Base-by-base conservation (phyloP, 2,888 invertebrate species). In the Myopa tessellatipennis region DNA sequence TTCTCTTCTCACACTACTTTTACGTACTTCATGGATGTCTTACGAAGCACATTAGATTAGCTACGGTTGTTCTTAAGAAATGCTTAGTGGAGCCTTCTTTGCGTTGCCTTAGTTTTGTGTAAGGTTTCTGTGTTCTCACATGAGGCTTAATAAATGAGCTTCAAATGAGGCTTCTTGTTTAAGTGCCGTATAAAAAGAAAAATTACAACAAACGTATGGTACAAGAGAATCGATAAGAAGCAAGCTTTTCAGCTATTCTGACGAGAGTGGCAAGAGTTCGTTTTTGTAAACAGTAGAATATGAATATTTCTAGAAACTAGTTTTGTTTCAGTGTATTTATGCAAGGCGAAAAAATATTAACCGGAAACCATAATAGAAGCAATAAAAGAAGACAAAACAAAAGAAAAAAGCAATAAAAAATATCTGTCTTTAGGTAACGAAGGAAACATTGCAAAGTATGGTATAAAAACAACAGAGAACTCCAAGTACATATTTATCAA, bases 51-150 rank as follows among this genome's bases (percentile, higher is more conserved):
- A 16, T 12, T 6, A 38, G 5, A 34, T 4, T 10, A 38, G 65
- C 34, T 72, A 60, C 18, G 40, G 18, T 8, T 60, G 72, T 60
- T 40, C 18, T 60, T 40, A 58, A 58, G 55, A 71, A 71, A 71
- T 12, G 60, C 60, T 74, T 12, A n/a, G 18, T 34, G 63, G 36
- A 65, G 74, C 65, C 50, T 52, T 16, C 45, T 52, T 74, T 74
- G 45, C 74, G 40, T 71, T 71, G 68, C 75, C 75, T 75, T 75
- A 75, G 68, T 75, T 58, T 16, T 60, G 60, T 58, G 60, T 75
- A 75, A 75, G 75, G 75, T 40, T 75, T 75, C 40, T 55, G 74
- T 65, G 50, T 40, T 61, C n/a, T 34, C 4, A 61, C 61, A 63
- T 63, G 63, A 38, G 55, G 55, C 52, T 38, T 16, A 16, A n/a